Evolutionary conservation across 2,888 invertebrate genomes (phyloP).

Genomic region (Cynaeus angustus): DNA sequence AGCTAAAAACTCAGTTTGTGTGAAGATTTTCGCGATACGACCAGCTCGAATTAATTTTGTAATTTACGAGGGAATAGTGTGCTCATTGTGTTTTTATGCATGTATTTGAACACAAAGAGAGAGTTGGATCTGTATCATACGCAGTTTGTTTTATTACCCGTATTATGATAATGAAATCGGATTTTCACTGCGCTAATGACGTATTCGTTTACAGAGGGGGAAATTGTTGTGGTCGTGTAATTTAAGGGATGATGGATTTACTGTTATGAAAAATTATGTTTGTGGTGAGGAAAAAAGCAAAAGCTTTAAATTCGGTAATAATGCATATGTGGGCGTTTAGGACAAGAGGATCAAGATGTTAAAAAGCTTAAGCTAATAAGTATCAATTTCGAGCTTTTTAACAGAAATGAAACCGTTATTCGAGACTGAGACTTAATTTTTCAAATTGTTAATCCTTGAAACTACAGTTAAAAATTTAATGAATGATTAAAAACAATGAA

Average conservation of each 20-base stretch:
- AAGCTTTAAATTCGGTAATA: too few species aligned
- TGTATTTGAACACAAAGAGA: slow-evolving; percentile 19
- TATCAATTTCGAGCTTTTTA: too few species aligned
- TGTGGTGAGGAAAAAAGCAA: too few species aligned
- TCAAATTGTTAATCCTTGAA: too few species aligned
- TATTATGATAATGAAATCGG: slow-evolving; percentile 20
- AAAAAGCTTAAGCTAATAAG: too few species aligned
- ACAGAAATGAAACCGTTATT: too few species aligned
- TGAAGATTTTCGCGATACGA: slow-evolving; percentile 10
- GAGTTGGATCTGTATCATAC: slow-evolving; percentile 1
- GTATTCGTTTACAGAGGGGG: slow-evolving; percentile 3
- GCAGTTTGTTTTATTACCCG: slow-evolving; percentile 14
- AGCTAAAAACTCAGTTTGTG: background rate
- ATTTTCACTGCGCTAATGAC: slow-evolving; percentile 20
- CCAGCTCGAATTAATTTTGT: slow-evolving; percentile 16
- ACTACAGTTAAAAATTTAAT: too few species aligned
- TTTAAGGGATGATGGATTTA: background rate
- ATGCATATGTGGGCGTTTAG: too few species aligned
- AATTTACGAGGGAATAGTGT: slow-evolving; percentile 8
- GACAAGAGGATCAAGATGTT: too few species aligned
- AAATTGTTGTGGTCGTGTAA: slow-evolving; percentile 3
- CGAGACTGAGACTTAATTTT: too few species aligned
- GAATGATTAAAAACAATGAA: too few species aligned
- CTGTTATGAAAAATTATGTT: background rate
- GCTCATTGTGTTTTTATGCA: slow-evolving; percentile 10